A percentile compares a stretch with the other conserved stretches of the same genome.
Conservation (phyloP, 2,797 vertebrate genomes). For the Simalia tracyae region DNA sequence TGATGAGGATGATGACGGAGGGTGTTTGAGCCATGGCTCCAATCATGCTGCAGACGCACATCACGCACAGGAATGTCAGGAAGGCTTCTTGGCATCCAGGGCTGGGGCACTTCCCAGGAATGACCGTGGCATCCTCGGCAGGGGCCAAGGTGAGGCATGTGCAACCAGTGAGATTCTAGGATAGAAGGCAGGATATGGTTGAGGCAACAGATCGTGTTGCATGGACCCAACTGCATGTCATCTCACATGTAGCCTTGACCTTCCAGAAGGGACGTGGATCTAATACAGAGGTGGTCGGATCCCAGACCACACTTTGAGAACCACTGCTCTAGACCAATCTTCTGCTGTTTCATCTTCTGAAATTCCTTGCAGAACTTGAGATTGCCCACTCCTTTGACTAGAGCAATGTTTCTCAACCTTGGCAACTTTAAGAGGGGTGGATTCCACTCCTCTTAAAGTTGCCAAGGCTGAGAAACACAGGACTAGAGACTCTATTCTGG, state of each 20-base stretch:
- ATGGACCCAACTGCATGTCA: not conserved
- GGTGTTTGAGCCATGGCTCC: conserved; percentile 98
- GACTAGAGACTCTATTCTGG: not conserved
- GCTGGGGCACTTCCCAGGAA: conserved; percentile 91
- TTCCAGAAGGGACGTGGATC: not conserved
- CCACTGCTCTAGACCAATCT: not conserved
- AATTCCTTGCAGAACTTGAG: not conserved
- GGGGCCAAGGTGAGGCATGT: conserved; percentile 80
- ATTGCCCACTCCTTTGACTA: not conserved
- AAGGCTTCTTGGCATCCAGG: conserved; percentile 92
- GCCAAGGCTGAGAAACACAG: no score
- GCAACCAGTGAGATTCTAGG: conserved; percentile 91
- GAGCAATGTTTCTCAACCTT: no score
- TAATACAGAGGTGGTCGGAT: not conserved
- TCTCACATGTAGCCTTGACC: not conserved
- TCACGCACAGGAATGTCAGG: conserved; percentile 95
- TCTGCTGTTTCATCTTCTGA: not conserved
- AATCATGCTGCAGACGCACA: conserved; percentile 96
- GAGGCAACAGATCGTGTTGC: not conserved
- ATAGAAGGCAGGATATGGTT: conserved; percentile 35
- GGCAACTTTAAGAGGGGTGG: no score
- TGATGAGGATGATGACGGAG: conserved; percentile 97
- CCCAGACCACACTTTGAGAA: no score
- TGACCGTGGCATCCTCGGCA: conserved; percentile 76
- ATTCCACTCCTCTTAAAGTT: no score